These are phyloP conservation scores for Sparus aurata DNA, from an alignment of 2,797 vertebrate species.

Conservation along the genomic window DNA sequence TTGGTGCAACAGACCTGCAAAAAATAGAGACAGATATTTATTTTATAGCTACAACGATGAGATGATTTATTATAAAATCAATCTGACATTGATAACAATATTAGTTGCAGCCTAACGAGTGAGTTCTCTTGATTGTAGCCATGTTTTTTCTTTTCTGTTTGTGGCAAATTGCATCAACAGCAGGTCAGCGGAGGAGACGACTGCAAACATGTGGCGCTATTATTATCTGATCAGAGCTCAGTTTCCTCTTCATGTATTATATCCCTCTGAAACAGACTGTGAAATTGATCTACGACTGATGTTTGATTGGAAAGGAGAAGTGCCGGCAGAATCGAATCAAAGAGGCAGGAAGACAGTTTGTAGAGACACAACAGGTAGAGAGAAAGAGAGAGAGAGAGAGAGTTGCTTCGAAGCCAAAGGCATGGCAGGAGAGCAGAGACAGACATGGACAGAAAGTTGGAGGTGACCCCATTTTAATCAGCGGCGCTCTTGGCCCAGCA, in stretches of 20 bases:
- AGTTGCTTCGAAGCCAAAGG: background rate
- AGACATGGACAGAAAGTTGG: conserved; percentile 50
- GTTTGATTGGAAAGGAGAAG: background rate
- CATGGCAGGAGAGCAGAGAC: conserved; percentile 10
- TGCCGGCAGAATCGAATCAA: background rate
- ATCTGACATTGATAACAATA: background rate
- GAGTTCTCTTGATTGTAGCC: background rate
- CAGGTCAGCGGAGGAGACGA: no score
- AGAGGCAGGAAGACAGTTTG: background rate
- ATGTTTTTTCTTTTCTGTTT: background rate
- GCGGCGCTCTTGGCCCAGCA: conserved; percentile 22
- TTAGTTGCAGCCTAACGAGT: background rate
- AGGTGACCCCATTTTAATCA: conserved; percentile 70
- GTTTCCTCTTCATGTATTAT: background rate
- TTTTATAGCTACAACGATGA: no score
- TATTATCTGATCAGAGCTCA: background rate
- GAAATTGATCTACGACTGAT: background rate
- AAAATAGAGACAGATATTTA: background rate
- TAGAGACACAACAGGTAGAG: background rate
- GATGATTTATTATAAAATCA: background rate
- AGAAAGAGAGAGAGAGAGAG: background rate
- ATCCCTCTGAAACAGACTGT: background rate
- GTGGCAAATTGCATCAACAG: background rate
- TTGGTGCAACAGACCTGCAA: background rate
- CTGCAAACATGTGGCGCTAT: background rate